Base-by-base conservation (phyloP, 2,113 vertebrate genomes). In the Tenebrosternarchus preto region DNA sequence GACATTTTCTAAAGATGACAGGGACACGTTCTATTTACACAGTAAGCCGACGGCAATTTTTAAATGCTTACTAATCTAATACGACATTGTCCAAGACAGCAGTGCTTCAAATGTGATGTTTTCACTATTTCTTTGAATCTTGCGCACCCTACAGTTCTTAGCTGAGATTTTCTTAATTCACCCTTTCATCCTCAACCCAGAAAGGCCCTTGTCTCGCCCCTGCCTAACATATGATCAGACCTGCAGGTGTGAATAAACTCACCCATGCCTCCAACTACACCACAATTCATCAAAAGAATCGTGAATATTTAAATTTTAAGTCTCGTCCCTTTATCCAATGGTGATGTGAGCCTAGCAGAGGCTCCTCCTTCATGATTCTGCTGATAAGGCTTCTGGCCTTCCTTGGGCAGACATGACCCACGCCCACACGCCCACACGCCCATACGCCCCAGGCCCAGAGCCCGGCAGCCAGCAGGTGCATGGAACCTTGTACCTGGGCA, bases 401-500 rank as follows among this genome's bases (percentile, higher is more conserved):
- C 29, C 11, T 19, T 39, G 53, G 19, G 39, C 16, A 64, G 29
- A 39, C 27, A 55, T 83, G 27, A n/a, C n/a, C 59, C 57, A 66
- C n/a, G n/a, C n/a, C n/a, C n/a, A n/a, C n/a, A 36, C 33, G 63
- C 17, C n/a, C 53, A 4, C 2, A 31, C 22, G 67, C 33, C 68
- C 64, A 83, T 46, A 72, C 25, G 77, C 57, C 39, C 25, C 24
- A 27, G 68, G 33, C 15, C 72, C 43, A 0, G 8, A 64, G 56
- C 33, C 80, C 29, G 73, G 20, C 3, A 12, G 46, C n/a, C 33
- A 5, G n/a, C 17, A 20, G 31, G 27, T 33, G 46, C 43, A 27
- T 19, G 25, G 1, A 27, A 39, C 19, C 57, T 29, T 87, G 90
- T 93, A 98, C 98, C 98, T 99, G 79, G 98, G 98, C 90, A 99